These are phyloP conservation scores for Noctilio leporinus DNA, from an alignment of 2,113 vertebrate species.

Conservation along the genomic window DNA sequence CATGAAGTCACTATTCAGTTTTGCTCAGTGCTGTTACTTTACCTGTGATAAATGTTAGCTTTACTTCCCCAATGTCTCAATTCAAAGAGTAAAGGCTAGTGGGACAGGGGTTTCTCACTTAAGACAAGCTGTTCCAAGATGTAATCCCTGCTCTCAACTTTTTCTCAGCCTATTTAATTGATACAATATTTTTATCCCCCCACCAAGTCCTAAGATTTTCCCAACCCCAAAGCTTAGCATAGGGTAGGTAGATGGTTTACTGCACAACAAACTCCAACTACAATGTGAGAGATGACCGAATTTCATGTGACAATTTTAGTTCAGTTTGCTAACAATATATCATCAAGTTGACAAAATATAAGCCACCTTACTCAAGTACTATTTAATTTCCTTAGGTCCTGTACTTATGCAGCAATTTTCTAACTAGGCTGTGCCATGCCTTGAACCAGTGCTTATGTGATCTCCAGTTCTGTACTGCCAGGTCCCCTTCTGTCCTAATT, in stretches of 20 bases:
- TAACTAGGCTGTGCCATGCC: not conserved
- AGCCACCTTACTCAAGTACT: not conserved
- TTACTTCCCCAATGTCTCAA: not conserved
- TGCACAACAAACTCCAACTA: not conserved
- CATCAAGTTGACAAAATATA: not conserved
- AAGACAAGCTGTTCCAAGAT: not conserved
- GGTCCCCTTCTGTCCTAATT: not conserved
- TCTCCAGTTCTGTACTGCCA: not conserved
- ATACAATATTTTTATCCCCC: not conserved
- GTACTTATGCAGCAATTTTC: not conserved
- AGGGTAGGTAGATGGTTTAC: not conserved
- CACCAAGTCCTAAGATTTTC: not conserved
- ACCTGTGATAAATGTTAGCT: not conserved
- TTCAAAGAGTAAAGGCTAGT: not conserved
- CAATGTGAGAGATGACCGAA: not conserved
- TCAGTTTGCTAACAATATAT: conserved; percentile 9
- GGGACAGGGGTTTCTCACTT: not conserved
- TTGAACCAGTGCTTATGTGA: not conserved
- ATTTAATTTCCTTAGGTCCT: not conserved
- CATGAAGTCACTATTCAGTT: not conserved
- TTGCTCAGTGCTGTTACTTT: not conserved
- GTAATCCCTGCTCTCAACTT: not conserved
- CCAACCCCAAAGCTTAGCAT: not conserved
- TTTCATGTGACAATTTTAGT: not conserved
- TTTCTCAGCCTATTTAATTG: not conserved